A percentile compares a stretch with the other conserved stretches of the same genome.
Conservation (phyloP, 2,113 vertebrate species). For the Setophaga coronata region DNA sequence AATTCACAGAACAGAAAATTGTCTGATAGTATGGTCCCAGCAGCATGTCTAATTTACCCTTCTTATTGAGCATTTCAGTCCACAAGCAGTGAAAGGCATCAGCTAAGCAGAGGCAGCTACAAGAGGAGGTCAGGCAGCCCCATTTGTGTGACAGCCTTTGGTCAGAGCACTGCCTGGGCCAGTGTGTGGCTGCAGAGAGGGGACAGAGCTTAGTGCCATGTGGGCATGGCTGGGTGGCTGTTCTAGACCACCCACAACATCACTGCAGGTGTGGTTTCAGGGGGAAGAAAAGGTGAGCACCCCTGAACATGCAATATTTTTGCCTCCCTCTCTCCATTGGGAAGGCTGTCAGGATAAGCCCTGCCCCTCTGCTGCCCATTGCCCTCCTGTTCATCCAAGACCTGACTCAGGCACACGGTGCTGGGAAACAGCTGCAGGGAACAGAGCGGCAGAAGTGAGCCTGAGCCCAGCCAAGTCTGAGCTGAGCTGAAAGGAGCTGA, state of each 20-base stretch:
- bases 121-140: background rate
- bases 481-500: background rate
- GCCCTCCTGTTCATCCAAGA: rapidly evolving
- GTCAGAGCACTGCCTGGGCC: background rate
- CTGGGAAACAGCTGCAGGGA: background rate
- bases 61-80: background rate
- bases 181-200: background rate
- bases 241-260: background rate
- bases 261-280: background rate
- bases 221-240: background rate
- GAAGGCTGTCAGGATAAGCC: background rate
- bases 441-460: rapidly evolving
- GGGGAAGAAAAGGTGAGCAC: background rate
- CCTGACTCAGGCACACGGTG: rapidly evolving
- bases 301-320: rapidly evolving
- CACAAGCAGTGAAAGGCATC: background rate
- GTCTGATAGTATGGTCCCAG: background rate
- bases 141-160: rapidly evolving
- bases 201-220: background rate
- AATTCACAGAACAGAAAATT: background rate
- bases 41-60: background rate
- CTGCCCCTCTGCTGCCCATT: background rate
- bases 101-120: background rate
- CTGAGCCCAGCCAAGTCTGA: background rate
- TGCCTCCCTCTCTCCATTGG: background rate